Base-by-base conservation (phyloP, 2,888 invertebrate genomes). In the Tribolium freemani region DNA sequence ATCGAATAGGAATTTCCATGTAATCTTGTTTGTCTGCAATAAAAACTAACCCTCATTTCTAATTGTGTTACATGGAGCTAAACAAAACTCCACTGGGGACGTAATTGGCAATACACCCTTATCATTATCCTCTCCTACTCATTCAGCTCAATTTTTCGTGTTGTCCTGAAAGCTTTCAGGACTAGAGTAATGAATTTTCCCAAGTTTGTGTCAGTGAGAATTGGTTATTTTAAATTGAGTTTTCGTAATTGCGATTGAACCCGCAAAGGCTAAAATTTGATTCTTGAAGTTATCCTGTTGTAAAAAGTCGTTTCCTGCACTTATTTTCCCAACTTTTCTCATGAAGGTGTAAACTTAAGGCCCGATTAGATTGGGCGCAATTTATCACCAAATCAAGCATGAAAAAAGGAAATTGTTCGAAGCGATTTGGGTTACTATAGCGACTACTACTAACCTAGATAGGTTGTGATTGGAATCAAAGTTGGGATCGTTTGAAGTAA, bases 371-470 rank as follows among this genome's bases (percentile, higher is more conserved):
- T 46, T 16, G 48, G 48, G 1, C 9, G 51, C 44, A 64, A 63
- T 70, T 64, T 63, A 70, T 31, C 50, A 71, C 50, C 26, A 45
- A 58, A 50, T 66, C 66, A 66, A 53, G 58, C 51, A 66, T 60
- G 69, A 64, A 45, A 71, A 53, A 57, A 46, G 60, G 56, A 38
- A 54, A 68, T 44, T 61, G 58, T 56, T 54, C 50, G 63, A 31
- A 53, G 20, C 45, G 20, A 9, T 6, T 66, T 13, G 11, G 31
- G 75, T 76, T 72, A 64, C 76, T 71, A 76, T 73, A 58, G 73
- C 75, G 72, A 76, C 76, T 26, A 69, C 64, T 50, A 70, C 67
- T 71, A 72, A 73, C 71, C 69, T 71, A 51, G 64, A 73, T 48
- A 21, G 13, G 66, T 66, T 58, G 66, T 26, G 66, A 66, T 71